Evolutionary conservation across 2,888 invertebrate genomes (phyloP), one percentile per base, ranked within the genome.

Genomic region (Cryptophagus acutangulus): DNA sequence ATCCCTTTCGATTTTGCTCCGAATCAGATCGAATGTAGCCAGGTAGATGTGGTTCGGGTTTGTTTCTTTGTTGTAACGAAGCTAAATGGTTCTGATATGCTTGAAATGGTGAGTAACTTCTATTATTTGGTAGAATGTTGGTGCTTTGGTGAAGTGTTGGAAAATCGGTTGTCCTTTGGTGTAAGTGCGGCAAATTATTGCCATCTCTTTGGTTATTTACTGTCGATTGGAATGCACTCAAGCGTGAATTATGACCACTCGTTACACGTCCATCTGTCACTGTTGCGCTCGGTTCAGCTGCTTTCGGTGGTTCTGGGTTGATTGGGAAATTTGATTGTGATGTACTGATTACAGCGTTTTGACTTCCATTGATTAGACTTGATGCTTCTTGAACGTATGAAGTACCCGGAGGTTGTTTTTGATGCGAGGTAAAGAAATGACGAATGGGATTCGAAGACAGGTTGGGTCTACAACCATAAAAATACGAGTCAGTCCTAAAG

Each of bases 81-180:
- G 54, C 55, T 24, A 63, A 44, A 40, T 65, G 63, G 40, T 59
- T 62, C 40, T 65, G 62, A 47, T 62, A 62, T 17, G 57, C 57
- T 46, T 63, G 60, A 37, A 61, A 59, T 3, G 67, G 65, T 18
- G 66, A 64, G 39, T 56, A 64, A 39, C 59, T 61, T 36, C 62
- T 58, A 35, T 51, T 48, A 29, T 41, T 48, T 44, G 49, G 48
- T 20, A 20, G n/a, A 20, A n/a, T n/a, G n/a, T 20, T 20, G 9
- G 42, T 39, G 46, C 42, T 38, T 48, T 45, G 46, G 45, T 46
- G 51, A 48, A 50, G 36, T 48, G 45, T 15, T 15, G 15, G 31
- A 31, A 6, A 10, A 15, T 31, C 31, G 4, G 31, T 15, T 13
- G 18, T 35, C 43, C 61, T 61, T 57, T 60, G 62, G 59, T 53